Evolutionary conservation across 2,113 vertebrate species (phyloP).

Genomic region (Lontra canadensis): DNA sequence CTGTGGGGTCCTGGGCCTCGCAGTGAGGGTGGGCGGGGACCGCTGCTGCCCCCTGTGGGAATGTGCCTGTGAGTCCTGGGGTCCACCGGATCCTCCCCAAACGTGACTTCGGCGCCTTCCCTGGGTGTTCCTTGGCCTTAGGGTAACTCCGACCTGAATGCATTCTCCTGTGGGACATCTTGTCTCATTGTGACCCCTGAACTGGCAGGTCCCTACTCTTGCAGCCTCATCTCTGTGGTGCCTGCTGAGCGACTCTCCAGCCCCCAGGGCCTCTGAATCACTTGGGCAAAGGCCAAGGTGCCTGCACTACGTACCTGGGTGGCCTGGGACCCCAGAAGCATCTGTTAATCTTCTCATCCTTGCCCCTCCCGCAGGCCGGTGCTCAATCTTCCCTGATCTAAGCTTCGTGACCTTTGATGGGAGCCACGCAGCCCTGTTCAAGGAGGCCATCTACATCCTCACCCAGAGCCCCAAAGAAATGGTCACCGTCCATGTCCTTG

Average conservation of each 20-base stretch:
- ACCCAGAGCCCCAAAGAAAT: slow-evolving; percentile 91
- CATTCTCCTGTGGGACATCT: not conserved
- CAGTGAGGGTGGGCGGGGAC: slow-evolving; percentile 91
- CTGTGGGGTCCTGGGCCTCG: slow-evolving; percentile 95
- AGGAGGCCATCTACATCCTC: slow-evolving; percentile 93
- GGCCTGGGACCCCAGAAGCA: not conserved
- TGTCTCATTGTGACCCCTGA: not conserved
- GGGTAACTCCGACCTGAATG: not conserved
- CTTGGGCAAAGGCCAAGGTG: not conserved
- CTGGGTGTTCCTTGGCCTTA: not conserved
- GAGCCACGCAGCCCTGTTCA: slow-evolving; percentile 90
- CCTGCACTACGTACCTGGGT: not conserved
- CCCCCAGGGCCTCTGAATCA: not conserved
- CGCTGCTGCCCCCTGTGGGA: slow-evolving; percentile 97
- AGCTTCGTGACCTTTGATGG: slow-evolving; percentile 96
- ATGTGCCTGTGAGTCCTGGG: slow-evolving; percentile 93
- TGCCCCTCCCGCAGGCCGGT: slow-evolving; percentile 88
- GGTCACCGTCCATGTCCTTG: slow-evolving; percentile 89
- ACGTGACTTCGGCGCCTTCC: not conserved
- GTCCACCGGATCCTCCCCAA: accelerated
- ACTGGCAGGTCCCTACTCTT: not conserved
- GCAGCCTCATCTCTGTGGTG: not conserved
- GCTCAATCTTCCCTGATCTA: slow-evolving; percentile 95
- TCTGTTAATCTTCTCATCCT: not conserved
- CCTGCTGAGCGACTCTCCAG: not conserved